Percentiles rank a stretch among this genome's conserved stretches.
phyloP scores from a whole-genome alignment of 2,888 invertebrate species.

The Zelleria hepariella region DNA sequence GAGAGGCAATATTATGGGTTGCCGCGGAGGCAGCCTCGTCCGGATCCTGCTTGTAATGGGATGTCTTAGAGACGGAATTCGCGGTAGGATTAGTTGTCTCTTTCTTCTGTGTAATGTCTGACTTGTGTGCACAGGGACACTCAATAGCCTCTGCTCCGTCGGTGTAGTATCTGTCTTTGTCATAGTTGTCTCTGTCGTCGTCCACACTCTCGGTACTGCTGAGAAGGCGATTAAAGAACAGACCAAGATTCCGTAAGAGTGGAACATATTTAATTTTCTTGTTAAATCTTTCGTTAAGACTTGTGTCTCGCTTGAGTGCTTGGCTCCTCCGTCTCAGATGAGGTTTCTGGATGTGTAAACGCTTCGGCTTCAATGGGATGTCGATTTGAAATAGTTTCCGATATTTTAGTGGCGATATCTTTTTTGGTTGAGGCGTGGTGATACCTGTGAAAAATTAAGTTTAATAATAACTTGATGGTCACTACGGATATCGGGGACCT shows the following conservation, averaged over 20 bases:
- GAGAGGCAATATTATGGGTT: slow-evolving; percentile 49
- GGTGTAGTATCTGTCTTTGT: slow-evolving; percentile 20
- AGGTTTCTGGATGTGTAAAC: slow-evolving; percentile 27
- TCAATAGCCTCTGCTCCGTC: slow-evolving; percentile 21
- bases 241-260: slow-evolving; percentile 50
- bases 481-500: too few species aligned
- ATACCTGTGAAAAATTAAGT: neutral
- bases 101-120: slow-evolving; percentile 34
- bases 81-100: slow-evolving; percentile 50
- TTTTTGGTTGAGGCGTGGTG: neutral
- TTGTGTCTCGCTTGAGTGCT: slow-evolving; percentile 41
- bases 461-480: too few species aligned
- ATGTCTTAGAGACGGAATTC: slow-evolving; percentile 36
- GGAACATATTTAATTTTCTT: slow-evolving; percentile 47
- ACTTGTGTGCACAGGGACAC: slow-evolving; percentile 28
- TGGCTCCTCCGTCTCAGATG: slow-evolving; percentile 33
- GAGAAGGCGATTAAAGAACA: slow-evolving; percentile 58
- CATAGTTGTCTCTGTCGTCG: slow-evolving; percentile 18
- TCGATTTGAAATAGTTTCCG: slow-evolving; percentile 41
- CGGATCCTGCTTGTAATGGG: slow-evolving; percentile 30
- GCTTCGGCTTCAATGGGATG: slow-evolving; percentile 43
- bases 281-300: slow-evolving; percentile 6
- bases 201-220: slow-evolving; percentile 36
- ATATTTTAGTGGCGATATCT: slow-evolving; percentile 31
- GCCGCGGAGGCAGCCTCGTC: slow-evolving; percentile 43